Evolutionary conservation across 2,113 vertebrate genomes (phyloP), one percentile per base, ranked within the genome.

Genomic region (Prolemur simus): DNA sequence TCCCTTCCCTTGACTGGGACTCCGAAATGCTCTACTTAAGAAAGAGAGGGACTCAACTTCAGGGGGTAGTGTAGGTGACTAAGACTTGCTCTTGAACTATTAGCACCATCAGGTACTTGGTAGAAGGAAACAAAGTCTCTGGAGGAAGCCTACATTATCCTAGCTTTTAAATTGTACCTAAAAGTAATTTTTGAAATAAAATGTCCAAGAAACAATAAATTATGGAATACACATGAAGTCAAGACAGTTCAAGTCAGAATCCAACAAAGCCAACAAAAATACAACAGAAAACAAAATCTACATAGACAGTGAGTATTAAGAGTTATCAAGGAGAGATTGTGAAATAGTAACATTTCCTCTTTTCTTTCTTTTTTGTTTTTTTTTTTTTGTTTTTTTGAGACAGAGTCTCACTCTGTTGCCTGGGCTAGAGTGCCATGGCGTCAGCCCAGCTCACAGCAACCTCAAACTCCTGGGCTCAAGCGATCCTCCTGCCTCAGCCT

Each of bases 71-170:
- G 6, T 54, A 60, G 42, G 5, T 64, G 37, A 78, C 32, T 20
- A 4, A 49, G 11, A 20, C 52, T 77, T 95, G 49, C 17, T 54
- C 66, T 89, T 80, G 89, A 21, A 45, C 66, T 74, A n/a, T n/a
- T 39, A 23, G 23, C 32, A 74, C 42, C 29, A 56, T 54, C 27
- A 82, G 14, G 52, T 77, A 42, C 45, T 54, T 27, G 21, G 27
- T 45, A 77, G 84, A 94, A 89, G 80, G 49, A 92, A 89, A 96
- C 56, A 69, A 45, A 37, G 91, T 81, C 9, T 47, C 66, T 64
- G 80, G 7, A 77, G 11, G 49, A 89, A 89, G 21, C 7, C n/a
- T 63, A 32, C 6, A 18, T 89, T 88, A 80, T 39, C 64, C 25
- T 69, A 85, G 15, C 32, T 91, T 83, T 85, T 66, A 91, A 91